Base-by-base conservation (phyloP, 2,797 vertebrate genomes). In the Passerculus sandwichensis region DNA sequence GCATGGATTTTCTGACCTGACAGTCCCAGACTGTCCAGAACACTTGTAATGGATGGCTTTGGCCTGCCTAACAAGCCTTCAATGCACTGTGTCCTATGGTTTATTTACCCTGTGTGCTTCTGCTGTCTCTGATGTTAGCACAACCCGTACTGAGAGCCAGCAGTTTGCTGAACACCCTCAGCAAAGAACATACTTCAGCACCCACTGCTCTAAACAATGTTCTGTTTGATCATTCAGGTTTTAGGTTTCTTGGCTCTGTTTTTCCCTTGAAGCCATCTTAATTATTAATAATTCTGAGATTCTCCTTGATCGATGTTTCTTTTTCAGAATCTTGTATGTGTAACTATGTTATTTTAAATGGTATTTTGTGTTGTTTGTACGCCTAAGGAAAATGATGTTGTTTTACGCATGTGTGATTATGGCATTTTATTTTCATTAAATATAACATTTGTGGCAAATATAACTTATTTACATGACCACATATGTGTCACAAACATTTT, bases 111-210 rank as follows among this genome's bases (percentile, higher is more conserved):
- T 36, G 9, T 8, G 47, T 76, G 60, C 16, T 57, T 91, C 70
- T 85, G 30, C 38, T 79, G 66, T 26, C 38, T 70, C 76, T 50
- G 11, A 22, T 78, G 73, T 81, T 73, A 82, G 90, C 57, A 93
- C 75, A 85, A 22, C 34, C 60, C 0, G 4, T 79, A 61, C 60
- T 13, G 13, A 75, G 25, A 29, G 21, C 53, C 70, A 45, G 47
- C 57, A 23, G 48, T 61, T 77, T 42, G 75, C 61, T 71, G 59
- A 94, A 79, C 53, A 10, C 25, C 42, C 60, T 83, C 34, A 13
- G 65, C 72, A 65, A 85, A 74, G 25, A 83, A 93, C 50, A 40
- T 17, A 32, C 21, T 69, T 85, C 29, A 71, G 57, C 38, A 80
- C 18, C 15, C 36, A 17, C 30, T 45, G 42, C 47, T 87, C 54